phyloP scores from a whole-genome alignment of 2,113 vertebrate genomes.

The Hoplias malabaricus region DNA sequence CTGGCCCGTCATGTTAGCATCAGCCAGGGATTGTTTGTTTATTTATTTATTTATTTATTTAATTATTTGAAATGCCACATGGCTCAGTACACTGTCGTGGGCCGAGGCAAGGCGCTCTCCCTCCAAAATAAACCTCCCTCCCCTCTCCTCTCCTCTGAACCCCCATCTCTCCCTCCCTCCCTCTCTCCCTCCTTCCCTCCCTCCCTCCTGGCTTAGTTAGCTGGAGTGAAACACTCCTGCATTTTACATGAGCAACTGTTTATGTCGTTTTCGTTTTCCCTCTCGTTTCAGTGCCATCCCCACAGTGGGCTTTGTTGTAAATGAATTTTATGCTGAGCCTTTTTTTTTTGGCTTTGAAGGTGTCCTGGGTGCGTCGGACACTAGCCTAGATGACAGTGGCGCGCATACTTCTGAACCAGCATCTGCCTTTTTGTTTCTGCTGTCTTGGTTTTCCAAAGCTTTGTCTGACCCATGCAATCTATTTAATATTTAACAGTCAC shows the following conservation, averaged over 20 bases:
- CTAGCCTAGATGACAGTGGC: not conserved
- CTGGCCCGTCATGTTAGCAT: slow-evolving; percentile 36
- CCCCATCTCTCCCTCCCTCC: not conserved
- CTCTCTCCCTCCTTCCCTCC: not conserved
- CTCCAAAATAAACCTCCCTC: not conserved
- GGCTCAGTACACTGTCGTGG: not conserved
- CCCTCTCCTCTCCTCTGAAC: not conserved
- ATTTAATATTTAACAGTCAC: slow-evolving; percentile 54
- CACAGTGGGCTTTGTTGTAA: not conserved
- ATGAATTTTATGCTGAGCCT: slow-evolving; percentile 20
- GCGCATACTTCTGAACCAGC: slow-evolving; percentile 19
- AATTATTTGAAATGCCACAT: slow-evolving; percentile 11
- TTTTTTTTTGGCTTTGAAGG: slow-evolving; percentile 2
- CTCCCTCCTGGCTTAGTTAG: slow-evolving; percentile 55
- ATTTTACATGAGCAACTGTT: slow-evolving; percentile 19
- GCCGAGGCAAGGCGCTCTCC: not conserved
- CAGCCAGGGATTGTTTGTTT: not conserved
- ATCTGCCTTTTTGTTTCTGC: slow-evolving; percentile 26
- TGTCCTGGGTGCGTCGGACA: not conserved
- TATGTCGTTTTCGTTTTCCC: not conserved
- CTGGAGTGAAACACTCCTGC: not conserved
- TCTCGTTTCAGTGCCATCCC: not conserved
- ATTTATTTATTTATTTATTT: slow-evolving; percentile 27
- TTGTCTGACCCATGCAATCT: slow-evolving; percentile 28
- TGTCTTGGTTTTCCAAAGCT: slow-evolving; percentile 23